phyloP scores from a whole-genome alignment of 2,888 invertebrate species.

The Campopleginae sp. region DNA sequence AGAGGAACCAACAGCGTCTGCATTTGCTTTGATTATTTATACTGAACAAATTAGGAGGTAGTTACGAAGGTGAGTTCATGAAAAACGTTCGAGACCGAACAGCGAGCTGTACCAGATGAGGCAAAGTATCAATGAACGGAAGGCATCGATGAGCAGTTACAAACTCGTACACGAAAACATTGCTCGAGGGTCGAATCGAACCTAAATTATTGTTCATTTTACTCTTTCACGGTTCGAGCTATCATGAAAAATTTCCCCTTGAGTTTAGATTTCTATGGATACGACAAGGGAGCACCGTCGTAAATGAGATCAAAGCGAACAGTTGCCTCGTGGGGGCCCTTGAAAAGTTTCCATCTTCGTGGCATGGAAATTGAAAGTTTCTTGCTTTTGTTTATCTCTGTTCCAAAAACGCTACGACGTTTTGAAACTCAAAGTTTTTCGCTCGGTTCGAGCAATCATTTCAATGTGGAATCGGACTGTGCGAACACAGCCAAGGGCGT shows the following conservation, averaged over 20 bases:
- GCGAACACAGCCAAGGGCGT: constrained; percentile 32
- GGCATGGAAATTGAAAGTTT: constrained; percentile 51
- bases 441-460: neutral
- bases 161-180: neutral
- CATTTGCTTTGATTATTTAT: neutral
- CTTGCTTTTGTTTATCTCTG: constrained; percentile 19
- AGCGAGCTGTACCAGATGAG: neutral
- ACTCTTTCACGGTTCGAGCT: neutral
- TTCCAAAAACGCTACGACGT: constrained; percentile 32
- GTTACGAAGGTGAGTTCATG: neutral
- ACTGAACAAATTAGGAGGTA: neutral
- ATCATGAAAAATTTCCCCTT: constrained; percentile 42
- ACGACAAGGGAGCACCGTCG: constrained; percentile 13
- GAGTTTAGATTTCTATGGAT: neutral
- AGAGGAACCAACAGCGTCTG: neutral
- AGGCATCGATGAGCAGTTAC: neutral
- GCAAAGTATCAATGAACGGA: neutral
- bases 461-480: constrained; percentile 24
- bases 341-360: constrained; percentile 52
- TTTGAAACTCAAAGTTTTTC: neutral
- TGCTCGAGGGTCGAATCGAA: constrained; percentile 24
- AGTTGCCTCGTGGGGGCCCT: constrained; percentile 55
- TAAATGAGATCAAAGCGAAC: constrained; percentile 38
- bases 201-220: constrained; percentile 1
- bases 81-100: neutral